Conservation (phyloP, 2,888 invertebrate species). For the Chrysodeixis includens region DNA sequence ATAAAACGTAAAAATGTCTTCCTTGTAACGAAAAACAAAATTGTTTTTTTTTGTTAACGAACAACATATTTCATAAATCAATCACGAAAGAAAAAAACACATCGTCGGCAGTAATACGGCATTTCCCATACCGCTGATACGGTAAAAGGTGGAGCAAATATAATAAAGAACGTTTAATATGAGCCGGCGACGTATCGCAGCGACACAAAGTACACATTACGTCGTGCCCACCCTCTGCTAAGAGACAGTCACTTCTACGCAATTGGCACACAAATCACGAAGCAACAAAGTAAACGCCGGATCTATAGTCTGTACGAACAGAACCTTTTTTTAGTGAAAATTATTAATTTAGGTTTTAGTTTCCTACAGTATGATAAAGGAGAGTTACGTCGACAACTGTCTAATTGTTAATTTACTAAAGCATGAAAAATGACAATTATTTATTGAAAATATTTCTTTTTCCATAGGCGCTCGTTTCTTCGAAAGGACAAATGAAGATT, state of each 20-base stretch:
- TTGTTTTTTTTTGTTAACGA: background rate
- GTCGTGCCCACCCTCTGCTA: conserved; percentile 39
- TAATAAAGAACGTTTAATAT: conserved; percentile 51
- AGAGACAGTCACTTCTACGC: conserved; percentile 70
- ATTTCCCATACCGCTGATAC: conserved; percentile 38
- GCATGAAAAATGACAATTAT: no score
- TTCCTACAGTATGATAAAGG: background rate
- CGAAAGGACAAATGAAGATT: no score
- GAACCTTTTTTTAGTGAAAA: no score
- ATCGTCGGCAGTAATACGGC: background rate
- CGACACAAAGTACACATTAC: conserved; percentile 49
- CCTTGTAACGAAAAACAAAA: no score
- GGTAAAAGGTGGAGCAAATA: conserved; percentile 52
- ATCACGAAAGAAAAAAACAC: background rate
- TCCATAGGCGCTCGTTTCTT: no score
- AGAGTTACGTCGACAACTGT: no score
- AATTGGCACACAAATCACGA: conserved; percentile 75
- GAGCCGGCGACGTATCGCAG: conserved; percentile 26
- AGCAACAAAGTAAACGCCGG: conserved; percentile 55
- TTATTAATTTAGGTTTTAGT: background rate
- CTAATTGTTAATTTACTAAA: no score
- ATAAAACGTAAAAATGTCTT: no score
- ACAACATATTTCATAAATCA: background rate
- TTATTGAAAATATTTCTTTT: no score
- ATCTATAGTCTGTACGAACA: conserved; percentile 56